Conservation (phyloP, 35 echinoderm and acorn worm species). For the Heliocidaris tuberculata region DNA sequence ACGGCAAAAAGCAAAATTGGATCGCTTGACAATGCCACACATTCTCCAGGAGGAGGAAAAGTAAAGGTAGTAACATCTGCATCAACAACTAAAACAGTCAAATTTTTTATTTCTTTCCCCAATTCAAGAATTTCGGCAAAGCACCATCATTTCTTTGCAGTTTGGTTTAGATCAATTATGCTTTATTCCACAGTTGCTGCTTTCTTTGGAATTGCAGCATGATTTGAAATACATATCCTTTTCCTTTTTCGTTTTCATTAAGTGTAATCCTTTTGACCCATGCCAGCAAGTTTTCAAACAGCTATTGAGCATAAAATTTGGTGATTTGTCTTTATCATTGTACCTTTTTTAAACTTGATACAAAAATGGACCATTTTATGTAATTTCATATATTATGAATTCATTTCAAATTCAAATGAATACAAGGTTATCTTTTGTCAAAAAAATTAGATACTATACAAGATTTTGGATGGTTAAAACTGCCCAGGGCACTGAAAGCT, state of each 20-base stretch:
- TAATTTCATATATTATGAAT: too few relatives aligned
- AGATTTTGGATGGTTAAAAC: too few relatives aligned
- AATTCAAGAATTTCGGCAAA: neutral
- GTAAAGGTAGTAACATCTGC: conserved; percentile 74
- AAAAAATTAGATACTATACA: too few relatives aligned
- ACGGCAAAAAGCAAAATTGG: conserved; percentile 87
- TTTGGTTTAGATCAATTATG: neutral
- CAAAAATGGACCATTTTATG: too few relatives aligned
- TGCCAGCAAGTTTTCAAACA: too few relatives aligned
- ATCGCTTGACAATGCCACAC: conserved; percentile 78
- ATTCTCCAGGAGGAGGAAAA: conserved; percentile 85
- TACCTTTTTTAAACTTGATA: too few relatives aligned
- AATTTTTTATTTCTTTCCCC: neutral
- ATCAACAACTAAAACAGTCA: neutral
- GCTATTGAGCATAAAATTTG: too few relatives aligned
- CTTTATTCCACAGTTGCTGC: neutral
- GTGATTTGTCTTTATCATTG: too few relatives aligned
- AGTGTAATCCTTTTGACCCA: too few relatives aligned
- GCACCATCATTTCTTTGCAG: neutral
- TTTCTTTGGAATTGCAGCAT: neutral
- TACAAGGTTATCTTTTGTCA: too few relatives aligned
- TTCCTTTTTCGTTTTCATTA: neutral
- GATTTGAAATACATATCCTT: neutral
- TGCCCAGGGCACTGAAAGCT: too few relatives aligned
- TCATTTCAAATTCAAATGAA: too few relatives aligned